Evolutionary conservation across 2,797 vertebrate genomes (phyloP).

Genomic region (Pachyuromys duprasi): DNA sequence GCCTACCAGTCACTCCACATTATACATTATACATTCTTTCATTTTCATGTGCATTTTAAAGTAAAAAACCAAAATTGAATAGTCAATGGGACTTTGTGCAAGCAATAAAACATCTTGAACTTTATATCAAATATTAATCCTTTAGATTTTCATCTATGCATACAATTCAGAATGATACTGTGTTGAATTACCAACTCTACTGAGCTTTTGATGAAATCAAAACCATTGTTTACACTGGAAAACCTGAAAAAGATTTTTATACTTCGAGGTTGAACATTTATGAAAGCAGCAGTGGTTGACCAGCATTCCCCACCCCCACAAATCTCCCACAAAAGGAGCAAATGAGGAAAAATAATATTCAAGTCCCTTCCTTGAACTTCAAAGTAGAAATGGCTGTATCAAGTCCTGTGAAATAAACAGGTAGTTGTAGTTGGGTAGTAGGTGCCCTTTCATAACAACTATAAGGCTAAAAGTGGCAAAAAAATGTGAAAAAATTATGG

Average conservation of each 20-base stretch:
- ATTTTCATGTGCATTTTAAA: conserved; percentile 54
- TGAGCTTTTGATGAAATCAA: conserved; percentile 39
- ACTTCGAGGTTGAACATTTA: conserved; percentile 37
- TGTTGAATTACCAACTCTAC: conserved; percentile 44
- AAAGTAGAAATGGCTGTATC: conserved; percentile 26
- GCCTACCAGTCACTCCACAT: conserved; percentile 3
- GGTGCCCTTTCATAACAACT: not conserved
- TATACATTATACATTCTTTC: not conserved
- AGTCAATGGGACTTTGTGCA: not conserved
- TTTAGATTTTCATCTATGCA: conserved; percentile 36
- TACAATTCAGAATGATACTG: conserved; percentile 39
- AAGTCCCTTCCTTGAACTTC: conserved; percentile 34
- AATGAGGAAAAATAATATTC: conserved; percentile 34
- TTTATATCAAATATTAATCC: conserved; percentile 56
- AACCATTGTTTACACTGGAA: conserved; percentile 52
- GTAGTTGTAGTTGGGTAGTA: not conserved
- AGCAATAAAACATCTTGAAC: conserved; percentile 57
- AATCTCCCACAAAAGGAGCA: not conserved
- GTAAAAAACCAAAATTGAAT: not conserved
- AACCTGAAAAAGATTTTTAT: conserved; percentile 1
- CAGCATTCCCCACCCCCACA: not conserved
- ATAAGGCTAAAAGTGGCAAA: conserved; percentile 15
- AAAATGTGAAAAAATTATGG: not conserved
- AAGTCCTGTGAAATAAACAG: not conserved
- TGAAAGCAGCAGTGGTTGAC: not conserved